phyloP scores from a whole-genome alignment of 2,797 vertebrate genomes.

The Brotula barbata region DNA sequence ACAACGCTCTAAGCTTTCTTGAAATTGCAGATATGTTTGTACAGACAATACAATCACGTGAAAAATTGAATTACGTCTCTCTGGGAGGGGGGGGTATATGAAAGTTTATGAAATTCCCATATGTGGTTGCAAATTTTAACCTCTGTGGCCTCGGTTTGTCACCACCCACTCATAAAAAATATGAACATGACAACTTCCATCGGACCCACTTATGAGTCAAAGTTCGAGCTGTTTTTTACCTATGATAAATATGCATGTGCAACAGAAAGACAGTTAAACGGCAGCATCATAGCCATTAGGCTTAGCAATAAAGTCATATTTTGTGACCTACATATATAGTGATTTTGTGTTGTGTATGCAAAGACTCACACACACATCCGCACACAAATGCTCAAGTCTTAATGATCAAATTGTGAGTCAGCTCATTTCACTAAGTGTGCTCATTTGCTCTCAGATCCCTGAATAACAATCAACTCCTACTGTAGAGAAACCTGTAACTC shows the following conservation, averaged over 20 bases:
- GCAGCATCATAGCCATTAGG: no score
- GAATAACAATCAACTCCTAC: conserved; percentile 11
- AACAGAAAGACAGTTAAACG: no score
- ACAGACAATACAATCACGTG: no score
- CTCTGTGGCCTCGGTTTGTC: neutral
- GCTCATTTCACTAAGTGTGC: conserved; percentile 10
- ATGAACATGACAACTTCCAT: conserved; percentile 25
- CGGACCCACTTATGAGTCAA: conserved; percentile 42
- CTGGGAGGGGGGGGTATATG: no score
- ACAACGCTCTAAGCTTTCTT: no score
- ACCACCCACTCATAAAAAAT: conserved; percentile 24
- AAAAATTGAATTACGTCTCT: no score
- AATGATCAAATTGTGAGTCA: conserved; percentile 31
- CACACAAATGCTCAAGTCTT: conserved; percentile 27
- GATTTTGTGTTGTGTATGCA: no score
- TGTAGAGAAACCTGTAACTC: conserved; percentile 27
- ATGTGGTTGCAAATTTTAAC: neutral
- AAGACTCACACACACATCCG: neutral
- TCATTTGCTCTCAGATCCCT: conserved; percentile 5
- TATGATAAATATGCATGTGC: conserved; percentile 47
- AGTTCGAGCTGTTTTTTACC: conserved; percentile 40
- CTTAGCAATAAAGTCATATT: neutral
- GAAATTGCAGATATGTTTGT: no score
- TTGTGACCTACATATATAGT: no score
- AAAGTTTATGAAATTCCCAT: no score